A percentile compares a stretch with the other conserved stretches of the same genome.
Conservation (phyloP, 1,140 invertebrate genomes). For the Linepithema humile region DNA sequence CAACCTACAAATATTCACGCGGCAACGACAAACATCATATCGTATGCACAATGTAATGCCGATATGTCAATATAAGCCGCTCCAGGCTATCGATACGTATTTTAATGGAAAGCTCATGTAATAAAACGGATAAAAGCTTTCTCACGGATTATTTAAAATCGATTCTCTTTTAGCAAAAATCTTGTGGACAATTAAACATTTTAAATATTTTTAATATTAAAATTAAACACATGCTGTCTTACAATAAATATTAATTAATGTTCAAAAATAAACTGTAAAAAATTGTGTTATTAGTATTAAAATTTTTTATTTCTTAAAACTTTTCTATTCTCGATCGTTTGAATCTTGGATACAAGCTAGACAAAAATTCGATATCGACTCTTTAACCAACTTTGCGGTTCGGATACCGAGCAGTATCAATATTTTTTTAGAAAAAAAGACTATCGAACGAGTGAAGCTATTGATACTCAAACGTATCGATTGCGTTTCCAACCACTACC, state of each 20-base stretch:
- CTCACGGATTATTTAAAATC: not conserved
- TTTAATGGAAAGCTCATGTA: not conserved
- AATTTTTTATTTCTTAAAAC: not conserved
- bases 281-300: not conserved
- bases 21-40: not conserved
- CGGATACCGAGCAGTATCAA: not conserved
- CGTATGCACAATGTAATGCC: not conserved
- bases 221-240: not conserved
- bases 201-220: not conserved
- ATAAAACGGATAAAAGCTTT: not conserved
- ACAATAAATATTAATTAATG: not conserved
- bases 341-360: not conserved
- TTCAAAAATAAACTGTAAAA: not conserved
- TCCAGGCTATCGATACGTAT: not conserved
- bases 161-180: not conserved
- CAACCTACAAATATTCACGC: not conserved
- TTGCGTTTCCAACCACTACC: slow-evolving; percentile 25
- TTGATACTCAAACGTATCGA: slow-evolving; percentile 18
- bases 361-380: not conserved
- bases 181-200: not conserved
- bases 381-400: slow-evolving; percentile 8
- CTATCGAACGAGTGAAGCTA: not conserved
- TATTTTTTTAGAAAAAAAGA: slow-evolving; percentile 5
- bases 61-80: slow-evolving; percentile 2
- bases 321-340: not conserved